Conservation (phyloP, 2,797 vertebrate species). For the Lutjanus campechanus region DNA sequence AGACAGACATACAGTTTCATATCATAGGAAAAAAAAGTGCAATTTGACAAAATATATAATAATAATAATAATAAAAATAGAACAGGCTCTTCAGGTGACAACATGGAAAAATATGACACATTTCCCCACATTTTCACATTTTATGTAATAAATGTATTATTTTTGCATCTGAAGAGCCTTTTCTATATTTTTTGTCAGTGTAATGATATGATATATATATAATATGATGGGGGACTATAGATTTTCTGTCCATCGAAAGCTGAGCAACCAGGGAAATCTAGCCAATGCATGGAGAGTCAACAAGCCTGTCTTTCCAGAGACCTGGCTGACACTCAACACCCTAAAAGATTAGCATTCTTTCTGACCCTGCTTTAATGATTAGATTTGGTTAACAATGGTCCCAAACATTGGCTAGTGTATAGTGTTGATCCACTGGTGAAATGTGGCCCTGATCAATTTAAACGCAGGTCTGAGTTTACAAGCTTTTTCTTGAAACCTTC, state of each 20-base stretch:
- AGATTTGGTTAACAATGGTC: constrained; percentile 9
- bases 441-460: not conserved
- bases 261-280: constrained; percentile 16
- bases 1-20: too few relatives aligned
- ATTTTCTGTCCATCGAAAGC: not conserved
- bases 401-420: not conserved
- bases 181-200: too few relatives aligned
- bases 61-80: too few relatives aligned
- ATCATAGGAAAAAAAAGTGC: too few relatives aligned
- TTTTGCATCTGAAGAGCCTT: too few relatives aligned
- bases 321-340: constrained; percentile 35
- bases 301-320: constrained; percentile 38
- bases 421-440: not conserved
- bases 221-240: not conserved
- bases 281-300: not conserved
- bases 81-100: too few relatives aligned
- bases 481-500: constrained; percentile 2
- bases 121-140: too few relatives aligned
- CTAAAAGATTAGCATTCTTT: constrained; percentile 24
- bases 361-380: constrained; percentile 16
- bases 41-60: too few relatives aligned
- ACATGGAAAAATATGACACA: too few relatives aligned
- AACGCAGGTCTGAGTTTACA: not conserved
- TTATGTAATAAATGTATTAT: too few relatives aligned
- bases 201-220: not conserved